These are phyloP conservation scores for Cerastoderma edule DNA, from an alignment of 2,888 invertebrate species.

Conservation along the genomic window DNA sequence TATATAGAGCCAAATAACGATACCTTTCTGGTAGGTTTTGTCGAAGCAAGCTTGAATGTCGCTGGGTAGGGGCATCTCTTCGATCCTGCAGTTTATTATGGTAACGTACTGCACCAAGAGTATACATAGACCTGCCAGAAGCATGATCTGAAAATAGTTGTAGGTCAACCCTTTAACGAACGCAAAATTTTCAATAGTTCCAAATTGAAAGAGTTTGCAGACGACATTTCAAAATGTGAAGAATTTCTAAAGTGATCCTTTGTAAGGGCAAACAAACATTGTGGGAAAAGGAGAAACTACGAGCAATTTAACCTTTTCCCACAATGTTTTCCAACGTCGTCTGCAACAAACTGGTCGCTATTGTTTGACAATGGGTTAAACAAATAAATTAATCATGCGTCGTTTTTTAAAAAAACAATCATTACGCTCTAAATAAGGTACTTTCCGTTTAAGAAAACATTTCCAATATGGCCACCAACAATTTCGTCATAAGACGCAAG, in stretches of 20 bases:
- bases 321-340: background rate
- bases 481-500: too few species aligned
- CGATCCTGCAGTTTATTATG: conserved; percentile 27
- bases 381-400: too few species aligned
- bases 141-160: background rate
- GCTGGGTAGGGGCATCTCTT: conserved; percentile 51
- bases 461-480: too few species aligned
- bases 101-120: background rate
- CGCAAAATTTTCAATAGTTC: background rate
- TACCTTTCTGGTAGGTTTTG: conserved; percentile 40
- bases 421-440: too few species aligned
- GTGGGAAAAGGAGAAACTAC: conserved; percentile 6
- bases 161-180: background rate
- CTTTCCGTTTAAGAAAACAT: too few species aligned
- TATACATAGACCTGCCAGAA: background rate
- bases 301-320: background rate
- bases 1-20: too few species aligned
- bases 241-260: background rate
- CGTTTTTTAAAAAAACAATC: too few species aligned
- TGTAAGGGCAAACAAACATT: too few species aligned
- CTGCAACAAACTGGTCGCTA: too few species aligned
- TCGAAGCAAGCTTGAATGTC: conserved; percentile 53
- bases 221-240: too few species aligned
- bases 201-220: background rate
- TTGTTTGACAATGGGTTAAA: too few species aligned